A percentile compares a stretch with the other conserved stretches of the same genome.
phyloP scores from a whole-genome alignment of 2,888 invertebrate species.

The Liodrosophila aerea region DNA sequence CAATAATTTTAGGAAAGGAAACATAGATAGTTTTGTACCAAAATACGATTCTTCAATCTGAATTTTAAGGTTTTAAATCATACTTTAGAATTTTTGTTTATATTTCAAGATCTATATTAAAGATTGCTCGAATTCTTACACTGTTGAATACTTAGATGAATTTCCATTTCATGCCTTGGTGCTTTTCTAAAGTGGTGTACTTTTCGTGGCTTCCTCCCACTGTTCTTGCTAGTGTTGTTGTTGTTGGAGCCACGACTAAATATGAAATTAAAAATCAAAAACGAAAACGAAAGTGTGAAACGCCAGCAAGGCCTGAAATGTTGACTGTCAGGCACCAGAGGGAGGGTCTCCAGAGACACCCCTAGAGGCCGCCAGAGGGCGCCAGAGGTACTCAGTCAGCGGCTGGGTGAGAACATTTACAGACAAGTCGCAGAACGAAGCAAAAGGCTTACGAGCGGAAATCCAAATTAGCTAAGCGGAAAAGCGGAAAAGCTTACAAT shows the following conservation, averaged over 20 bases:
- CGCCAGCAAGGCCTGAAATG: slow-evolving; percentile 51
- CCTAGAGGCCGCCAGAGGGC: background rate
- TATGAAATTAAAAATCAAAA: slow-evolving; percentile 77
- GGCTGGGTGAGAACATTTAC: slow-evolving; percentile 47
- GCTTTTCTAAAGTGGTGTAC: background rate
- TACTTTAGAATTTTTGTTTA: no score
- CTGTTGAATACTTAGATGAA: no score
- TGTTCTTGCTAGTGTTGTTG: slow-evolving; percentile 34
- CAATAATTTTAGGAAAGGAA: no score
- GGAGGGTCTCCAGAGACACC: background rate
- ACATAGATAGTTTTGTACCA: no score
- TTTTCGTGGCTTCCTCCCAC: slow-evolving; percentile 29
- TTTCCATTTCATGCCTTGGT: no score
- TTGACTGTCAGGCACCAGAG: slow-evolving; percentile 33
- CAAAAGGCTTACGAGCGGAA: slow-evolving; percentile 65
- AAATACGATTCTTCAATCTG: no score
- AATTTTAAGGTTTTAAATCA: no score
- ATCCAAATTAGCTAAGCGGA: slow-evolving; percentile 50
- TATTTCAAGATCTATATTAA: no score
- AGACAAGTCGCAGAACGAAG: slow-evolving; percentile 59
- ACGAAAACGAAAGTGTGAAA: slow-evolving; percentile 76
- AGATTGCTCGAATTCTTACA: no score
- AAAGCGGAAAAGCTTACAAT: slow-evolving; percentile 19
- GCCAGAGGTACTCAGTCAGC: slow-evolving; percentile 21
- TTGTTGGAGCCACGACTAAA: slow-evolving; percentile 56